phyloP scores from a whole-genome alignment of 2,113 vertebrate species.

The Rhagologus leucostigma region DNA sequence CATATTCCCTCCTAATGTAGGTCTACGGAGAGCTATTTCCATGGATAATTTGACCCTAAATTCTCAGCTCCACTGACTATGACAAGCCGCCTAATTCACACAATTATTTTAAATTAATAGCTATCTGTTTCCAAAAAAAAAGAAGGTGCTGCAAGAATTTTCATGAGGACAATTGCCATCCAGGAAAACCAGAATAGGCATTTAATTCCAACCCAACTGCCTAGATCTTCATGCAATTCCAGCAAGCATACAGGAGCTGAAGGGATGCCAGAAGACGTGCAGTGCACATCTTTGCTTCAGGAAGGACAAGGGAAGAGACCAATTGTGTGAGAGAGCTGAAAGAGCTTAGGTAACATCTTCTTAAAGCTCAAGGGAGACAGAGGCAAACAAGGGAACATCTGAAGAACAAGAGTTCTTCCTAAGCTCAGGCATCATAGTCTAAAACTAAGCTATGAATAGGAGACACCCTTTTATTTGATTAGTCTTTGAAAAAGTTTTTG shows the following conservation, averaged over 20 bases:
- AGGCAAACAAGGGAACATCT: background rate
- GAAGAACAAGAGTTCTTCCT: background rate
- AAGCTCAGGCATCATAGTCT: background rate
- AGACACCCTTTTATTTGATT: background rate
- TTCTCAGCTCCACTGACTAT: background rate
- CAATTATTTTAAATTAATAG: constrained; percentile 21
- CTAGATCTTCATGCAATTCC: background rate
- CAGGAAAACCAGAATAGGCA: background rate
- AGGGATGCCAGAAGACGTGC: background rate
- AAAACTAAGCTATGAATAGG: background rate
- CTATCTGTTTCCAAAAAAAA: background rate
- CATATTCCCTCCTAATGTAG: background rate
- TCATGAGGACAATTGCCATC: background rate
- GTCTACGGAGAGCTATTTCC: constrained; percentile 2
- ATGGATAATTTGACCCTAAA: constrained; percentile 7
- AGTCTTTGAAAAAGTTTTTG: background rate
- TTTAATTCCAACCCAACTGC: background rate
- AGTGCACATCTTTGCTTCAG: background rate
- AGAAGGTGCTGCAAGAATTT: background rate
- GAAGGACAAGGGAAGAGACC: background rate
- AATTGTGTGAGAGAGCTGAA: background rate
- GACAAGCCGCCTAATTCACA: background rate
- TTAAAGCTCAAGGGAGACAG: background rate
- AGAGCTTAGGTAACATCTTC: background rate
- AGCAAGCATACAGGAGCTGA: background rate